These are phyloP conservation scores for Centropus unirufus DNA, from an alignment of 2,113 vertebrate species.

Conservation along the genomic window DNA sequence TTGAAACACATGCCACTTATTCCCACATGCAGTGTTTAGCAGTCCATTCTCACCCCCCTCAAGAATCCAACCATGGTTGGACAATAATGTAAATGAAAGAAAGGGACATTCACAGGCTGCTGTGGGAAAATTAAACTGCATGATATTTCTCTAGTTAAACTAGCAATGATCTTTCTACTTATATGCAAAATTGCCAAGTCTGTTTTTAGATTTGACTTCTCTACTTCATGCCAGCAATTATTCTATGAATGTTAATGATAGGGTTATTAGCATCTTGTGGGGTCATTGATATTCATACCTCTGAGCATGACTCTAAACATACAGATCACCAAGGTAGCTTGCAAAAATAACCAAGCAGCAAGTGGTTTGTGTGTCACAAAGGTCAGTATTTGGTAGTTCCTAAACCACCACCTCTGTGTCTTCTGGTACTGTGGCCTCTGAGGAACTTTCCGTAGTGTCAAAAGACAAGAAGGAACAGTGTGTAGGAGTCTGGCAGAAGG, in stretches of 20 bases:
- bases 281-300: neutral
- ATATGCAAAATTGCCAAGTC: neutral
- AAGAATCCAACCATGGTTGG: neutral
- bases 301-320: neutral
- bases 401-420: neutral
- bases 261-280: fast-evolving
- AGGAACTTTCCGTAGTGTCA: neutral
- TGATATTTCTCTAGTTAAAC: neutral
- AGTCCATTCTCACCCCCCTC: neutral
- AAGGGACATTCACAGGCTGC: neutral
- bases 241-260: neutral
- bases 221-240: neutral
- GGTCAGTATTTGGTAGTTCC: neutral
- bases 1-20: neutral
- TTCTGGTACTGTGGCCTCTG: neutral
- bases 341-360: neutral
- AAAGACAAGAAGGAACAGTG: neutral
- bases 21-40: neutral
- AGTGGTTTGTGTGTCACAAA: neutral
- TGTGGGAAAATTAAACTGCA: neutral
- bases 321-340: neutral
- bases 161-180: neutral
- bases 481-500: neutral
- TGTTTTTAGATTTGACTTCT: neutral
- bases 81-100: neutral